Base-by-base conservation (phyloP, 2,797 vertebrate genomes). In the Cyclopterus lumpus region DNA sequence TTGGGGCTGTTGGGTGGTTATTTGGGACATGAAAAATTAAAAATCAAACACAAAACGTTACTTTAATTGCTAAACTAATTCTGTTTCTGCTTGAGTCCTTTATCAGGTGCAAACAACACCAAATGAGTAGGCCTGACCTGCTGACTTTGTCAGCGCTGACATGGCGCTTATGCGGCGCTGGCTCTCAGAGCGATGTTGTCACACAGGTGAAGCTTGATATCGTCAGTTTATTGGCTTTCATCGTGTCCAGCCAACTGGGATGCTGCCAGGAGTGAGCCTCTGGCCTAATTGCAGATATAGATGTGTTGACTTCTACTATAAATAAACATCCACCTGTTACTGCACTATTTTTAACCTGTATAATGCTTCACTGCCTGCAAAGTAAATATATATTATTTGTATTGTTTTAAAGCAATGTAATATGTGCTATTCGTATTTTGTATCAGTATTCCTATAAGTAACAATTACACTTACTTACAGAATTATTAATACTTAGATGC, bases 211-310 rank as follows among this genome's bases (percentile, higher is more conserved):
- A 60, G 74, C 68, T 66, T 66, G 71, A 73, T 66, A 57, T 51
- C 12, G 44, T 67, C 49, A 61, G 28, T 73, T 80, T 86, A 80
- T 83, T 71, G 71, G 57, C 38, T 79, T 26, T 73, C 73, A 73
- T 65, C 48, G 36, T 80, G 16, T 22, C 9, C 53, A 46, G 84
- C 81, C 87, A 89, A 81, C 71, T 89, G 71, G 81, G 9, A 75
- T 34, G 38, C 11, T 75, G 76, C 74, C 85, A 85, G 7, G 24
- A 0, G 6, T 34, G 18, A 67, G 59, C 64, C 44, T 82, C 11
- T 53, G 44, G 10, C 22, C 55, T 78, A 74, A 83, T 69, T 71
- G 49, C 9, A 44, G 71, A 57, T 84, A 82, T 81, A 80, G 68
- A 75, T 53, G 51, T 71, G 59, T 75, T 83, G 66, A 65, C 46